A percentile compares a stretch with the other conserved stretches of the same genome.
Evolutionary conservation across 2,888 invertebrate genomes (phyloP).

Genomic region (Andrena bicolor): DNA sequence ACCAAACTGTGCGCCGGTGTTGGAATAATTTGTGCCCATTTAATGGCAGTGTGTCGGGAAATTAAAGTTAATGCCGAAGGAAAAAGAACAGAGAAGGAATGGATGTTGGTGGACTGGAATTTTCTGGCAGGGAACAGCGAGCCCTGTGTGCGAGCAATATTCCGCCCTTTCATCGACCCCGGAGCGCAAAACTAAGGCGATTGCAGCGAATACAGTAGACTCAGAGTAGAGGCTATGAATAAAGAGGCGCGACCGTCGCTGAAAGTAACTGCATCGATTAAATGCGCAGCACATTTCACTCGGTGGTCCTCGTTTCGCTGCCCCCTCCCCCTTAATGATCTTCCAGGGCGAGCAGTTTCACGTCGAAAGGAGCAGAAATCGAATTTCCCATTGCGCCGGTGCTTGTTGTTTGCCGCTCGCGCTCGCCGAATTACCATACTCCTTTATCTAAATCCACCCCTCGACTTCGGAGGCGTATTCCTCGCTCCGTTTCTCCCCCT

Average conservation of each 20-base stretch:
- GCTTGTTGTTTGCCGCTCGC: slow-evolving; percentile 33
- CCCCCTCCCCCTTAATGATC: slow-evolving; percentile 15
- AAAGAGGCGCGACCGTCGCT: slow-evolving; percentile 5
- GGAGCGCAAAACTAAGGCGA: neutral
- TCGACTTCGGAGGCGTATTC: slow-evolving; percentile 25
- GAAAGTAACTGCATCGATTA: slow-evolving; percentile 46
- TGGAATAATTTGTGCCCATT: too few relatives aligned
- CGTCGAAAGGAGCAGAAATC: slow-evolving; percentile 27
- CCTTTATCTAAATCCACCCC: slow-evolving; percentile 42
- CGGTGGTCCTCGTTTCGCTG: slow-evolving; percentile 35
- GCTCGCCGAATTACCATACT: slow-evolving; percentile 47
- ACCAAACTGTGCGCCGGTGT: too few relatives aligned
- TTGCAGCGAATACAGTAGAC: neutral
- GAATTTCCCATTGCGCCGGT: slow-evolving; percentile 28
- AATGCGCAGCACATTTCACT: slow-evolving; percentile 42
- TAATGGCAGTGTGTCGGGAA: too few relatives aligned
- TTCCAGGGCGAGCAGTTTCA: neutral
- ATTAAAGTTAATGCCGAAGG: too few relatives aligned
- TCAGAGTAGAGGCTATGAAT: slow-evolving; percentile 9
- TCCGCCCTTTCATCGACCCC: neutral
- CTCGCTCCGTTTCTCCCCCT: slow-evolving; percentile 10
- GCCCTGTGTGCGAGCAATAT: too few relatives aligned
- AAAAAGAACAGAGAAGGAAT: too few relatives aligned
- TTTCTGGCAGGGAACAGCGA: too few relatives aligned
- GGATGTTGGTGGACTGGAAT: too few relatives aligned